Evolutionary conservation across 2,888 invertebrate genomes (phyloP), one percentile per base, ranked within the genome.

Genomic region (Limenitis camilla): DNA sequence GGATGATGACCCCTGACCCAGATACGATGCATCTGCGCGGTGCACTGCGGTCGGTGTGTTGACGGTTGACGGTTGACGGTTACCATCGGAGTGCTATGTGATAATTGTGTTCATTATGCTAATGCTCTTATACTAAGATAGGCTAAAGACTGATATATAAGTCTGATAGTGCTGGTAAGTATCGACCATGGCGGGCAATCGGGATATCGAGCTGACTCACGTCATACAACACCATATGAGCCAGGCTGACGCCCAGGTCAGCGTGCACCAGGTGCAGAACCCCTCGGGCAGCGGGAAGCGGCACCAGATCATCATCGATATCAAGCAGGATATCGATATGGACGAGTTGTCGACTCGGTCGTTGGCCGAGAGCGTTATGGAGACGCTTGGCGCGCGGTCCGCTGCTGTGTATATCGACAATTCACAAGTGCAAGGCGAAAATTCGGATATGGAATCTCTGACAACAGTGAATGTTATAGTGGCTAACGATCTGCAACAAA

Each of bases 241-340:
- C 1, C 80, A 81, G 57, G 69, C 80, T 0, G 86, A 87, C 36
- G 84, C 87, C 0, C 84, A 85, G 56, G 86, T 88, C 29, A 84
- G 86, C 71, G 86, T 88, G 0, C 88, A 87, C 49, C 86, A 87
- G 52, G 79, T 85, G 11, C 80, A 81, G 49, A 78, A 73, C 28
- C 77, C 84, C 0, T 68, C 80, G 0, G 85, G 84, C 0, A 77
- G 80, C 35, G 84, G 86, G 5, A 87, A 87, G 54, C 70, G 85
- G 0, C 88, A 88, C 52, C 88, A 88, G 61, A 88, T 88, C 36
- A 88, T 88, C 44, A 88, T 88, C 35, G 88, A 88, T 53, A 88
- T 88, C 7, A 88, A 88, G 58, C 88, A 88, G 56, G 88, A 88
- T 42, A 83, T 88, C 40, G 88, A 87, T 53, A 87, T 88, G 27